Base-by-base conservation (phyloP, 2,113 vertebrate species). In the Cisticola juncidis region DNA sequence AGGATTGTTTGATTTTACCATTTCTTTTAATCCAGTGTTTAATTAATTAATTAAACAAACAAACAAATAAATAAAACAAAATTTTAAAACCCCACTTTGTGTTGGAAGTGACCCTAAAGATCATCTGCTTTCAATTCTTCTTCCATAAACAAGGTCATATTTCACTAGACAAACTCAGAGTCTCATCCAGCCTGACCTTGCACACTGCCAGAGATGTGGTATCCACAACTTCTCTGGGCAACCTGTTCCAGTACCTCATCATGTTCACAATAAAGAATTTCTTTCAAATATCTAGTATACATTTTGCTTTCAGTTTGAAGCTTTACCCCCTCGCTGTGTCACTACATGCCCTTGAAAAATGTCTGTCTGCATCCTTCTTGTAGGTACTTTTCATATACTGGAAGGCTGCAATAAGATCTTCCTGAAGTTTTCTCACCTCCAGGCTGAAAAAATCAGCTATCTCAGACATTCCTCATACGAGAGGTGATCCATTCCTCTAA, bases 241-340 rank as follows among this genome's bases (percentile, higher is more conserved):
- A 33, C 18, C 1, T 4, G 7, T 26, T 77, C 11, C 31, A 44
- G 18, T 12, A 17, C 7, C 14, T 60, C 36, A 44, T 26, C 36
- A 51, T 0, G 0, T 2, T 36, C 26, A 44, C 7, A 58, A 58
- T 12, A 26, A 68, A 58, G 8, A 58, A 44, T 44, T 68, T 33
- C 2, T 50, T 44, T 31, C 23, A 33, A 60, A 33, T 68, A 58
- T 14, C 9, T 44, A 31, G 12, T 8, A 22, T 19, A 44, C 25
- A 51, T 33, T 60, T 60, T 12, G 14, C 5, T 60, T 19, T 68
- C 33, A 44, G 6, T 68, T 33, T 51, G 31, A 33, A 60, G 11
- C 4, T 66, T 26, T 51, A 36, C 1, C 7, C 24, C 5, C 14
- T n/a, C 36, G 13, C n/a, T 50, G 13, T 36, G 33, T 36, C 11